phyloP scores from a whole-genome alignment of 2,113 vertebrate genomes.

The Pterocles gutturalis region DNA sequence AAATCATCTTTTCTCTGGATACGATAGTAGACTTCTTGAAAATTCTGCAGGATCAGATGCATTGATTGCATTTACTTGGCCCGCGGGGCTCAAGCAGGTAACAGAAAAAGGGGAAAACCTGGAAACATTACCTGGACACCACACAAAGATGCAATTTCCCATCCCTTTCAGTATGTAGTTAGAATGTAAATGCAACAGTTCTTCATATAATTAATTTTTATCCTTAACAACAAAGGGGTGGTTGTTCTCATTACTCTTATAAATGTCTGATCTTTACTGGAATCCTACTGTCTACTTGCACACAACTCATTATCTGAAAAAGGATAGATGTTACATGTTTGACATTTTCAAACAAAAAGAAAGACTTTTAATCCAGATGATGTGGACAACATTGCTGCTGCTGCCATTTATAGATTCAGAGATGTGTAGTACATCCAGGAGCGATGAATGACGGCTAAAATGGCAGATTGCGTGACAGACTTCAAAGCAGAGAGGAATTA shows the following conservation, averaged over 20 bases:
- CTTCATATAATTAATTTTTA: not conserved
- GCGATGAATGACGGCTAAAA: not conserved
- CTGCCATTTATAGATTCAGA: not conserved
- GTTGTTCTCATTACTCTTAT: not conserved
- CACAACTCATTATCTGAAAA: not conserved
- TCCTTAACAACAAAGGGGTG: not conserved
- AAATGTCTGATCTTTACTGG: not conserved
- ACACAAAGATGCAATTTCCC: not conserved
- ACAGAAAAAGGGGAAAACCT: not conserved
- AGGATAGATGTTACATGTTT: not conserved
- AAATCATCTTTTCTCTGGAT: not conserved
- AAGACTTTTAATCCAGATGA: not conserved
- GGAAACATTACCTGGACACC: not conserved
- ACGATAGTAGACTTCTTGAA: fast-evolving
- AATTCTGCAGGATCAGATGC: not conserved
- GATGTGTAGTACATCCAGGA: not conserved
- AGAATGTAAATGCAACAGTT: not conserved
- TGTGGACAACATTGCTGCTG: not conserved
- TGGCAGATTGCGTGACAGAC: not conserved
- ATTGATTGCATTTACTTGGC: not conserved
- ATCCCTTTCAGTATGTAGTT: not conserved
- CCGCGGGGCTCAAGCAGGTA: fast-evolving
- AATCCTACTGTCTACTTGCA: not conserved
- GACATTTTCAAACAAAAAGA: not conserved
- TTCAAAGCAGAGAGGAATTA: not conserved